Base-by-base conservation (phyloP, 2,113 vertebrate species). In the Melanostigma gelatinosum region DNA sequence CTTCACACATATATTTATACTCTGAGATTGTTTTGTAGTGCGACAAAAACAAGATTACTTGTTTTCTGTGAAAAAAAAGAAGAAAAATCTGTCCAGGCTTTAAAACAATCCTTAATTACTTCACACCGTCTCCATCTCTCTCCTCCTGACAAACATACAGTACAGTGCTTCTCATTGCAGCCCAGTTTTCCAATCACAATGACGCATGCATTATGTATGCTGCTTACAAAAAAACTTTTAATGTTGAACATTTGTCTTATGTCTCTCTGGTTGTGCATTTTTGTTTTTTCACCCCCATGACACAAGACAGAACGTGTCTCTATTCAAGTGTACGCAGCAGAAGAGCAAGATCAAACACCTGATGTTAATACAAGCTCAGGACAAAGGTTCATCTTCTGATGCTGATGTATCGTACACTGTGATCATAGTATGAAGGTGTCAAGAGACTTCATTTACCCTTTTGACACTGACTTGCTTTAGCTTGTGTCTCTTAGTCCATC, bases 201-300 rank as follows among this genome's bases (percentile, higher is more conserved):
- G 38, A 87, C 22, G 40, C 34, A 54, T 77, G 54, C 60, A 3
- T 20, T 20, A 18, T 50, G 57, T 71, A 70, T 72, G 66, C 84
- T 82, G 40, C 71, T 77, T 32, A 55, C 7, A 12, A 32, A 79
- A 89, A 89, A 85, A 63, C 54, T 73, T 81, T 82, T 66, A 74
- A 77, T 80, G 57, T 52, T 50, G 63, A 75, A 72, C 65, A 79
- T 85, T 77, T 81, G 34, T 75, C 70, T 61, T 61, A 32, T 6
- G 65, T 50, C 34, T 80, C 68, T 83, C 29, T 66, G 3, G 57
- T 66, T 79, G 75, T 61, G 46, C 29, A 50, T 76, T 79, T 79
- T 74, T 63, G 55, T 82, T 83, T 80, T 75, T 64, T 65, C 42
- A 62, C 22, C 20, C 34, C 15, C 24, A 8, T 44, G 6, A 69